These are phyloP conservation scores for Tromatobia lineatoria DNA, from an alignment of 2,888 invertebrate species.

Conservation along the genomic window DNA sequence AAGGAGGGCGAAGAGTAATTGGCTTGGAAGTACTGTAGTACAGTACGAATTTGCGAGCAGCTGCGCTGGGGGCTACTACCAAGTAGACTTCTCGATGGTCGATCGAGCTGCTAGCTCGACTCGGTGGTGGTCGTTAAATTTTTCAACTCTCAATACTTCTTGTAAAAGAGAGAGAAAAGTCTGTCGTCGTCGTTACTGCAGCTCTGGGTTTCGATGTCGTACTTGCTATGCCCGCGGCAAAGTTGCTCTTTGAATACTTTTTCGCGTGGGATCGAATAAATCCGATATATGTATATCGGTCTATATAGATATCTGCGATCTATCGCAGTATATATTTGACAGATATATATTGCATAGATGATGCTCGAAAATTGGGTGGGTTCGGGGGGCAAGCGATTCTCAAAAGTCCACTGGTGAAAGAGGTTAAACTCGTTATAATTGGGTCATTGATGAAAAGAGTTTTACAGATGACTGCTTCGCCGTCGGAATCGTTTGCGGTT, in stretches of 20 bases:
- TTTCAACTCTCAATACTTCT: conserved; percentile 46
- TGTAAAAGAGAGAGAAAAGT: conserved; percentile 23
- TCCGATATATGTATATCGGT: not conserved
- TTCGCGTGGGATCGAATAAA: conserved; percentile 33
- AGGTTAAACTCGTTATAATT: conserved; percentile 46
- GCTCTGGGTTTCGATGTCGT: conserved; percentile 15
- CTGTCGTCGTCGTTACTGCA: conserved; percentile 23
- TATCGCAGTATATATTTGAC: too few relatives aligned
- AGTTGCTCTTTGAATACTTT: conserved; percentile 54
- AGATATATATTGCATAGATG: not conserved
- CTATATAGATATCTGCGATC: not conserved
- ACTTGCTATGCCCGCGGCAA: conserved; percentile 29
- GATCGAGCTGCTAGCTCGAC: conserved; percentile 4
- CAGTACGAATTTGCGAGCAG: conserved; percentile 33
- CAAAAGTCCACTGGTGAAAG: conserved; percentile 42
- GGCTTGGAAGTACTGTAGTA: conserved; percentile 27
- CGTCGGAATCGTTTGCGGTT: not conserved
- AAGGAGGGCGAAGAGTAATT: conserved; percentile 23
- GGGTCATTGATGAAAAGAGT: conserved; percentile 43
- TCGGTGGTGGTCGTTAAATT: conserved; percentile 43
- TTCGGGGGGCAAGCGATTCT: too few relatives aligned
- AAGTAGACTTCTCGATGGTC: conserved; percentile 8
- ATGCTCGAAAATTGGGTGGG: conserved; percentile 12
- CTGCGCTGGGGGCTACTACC: conserved; percentile 3
- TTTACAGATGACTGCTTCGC: not conserved